phyloP scores from a whole-genome alignment of 2,888 invertebrate species.

The Acrobasis suavella region DNA sequence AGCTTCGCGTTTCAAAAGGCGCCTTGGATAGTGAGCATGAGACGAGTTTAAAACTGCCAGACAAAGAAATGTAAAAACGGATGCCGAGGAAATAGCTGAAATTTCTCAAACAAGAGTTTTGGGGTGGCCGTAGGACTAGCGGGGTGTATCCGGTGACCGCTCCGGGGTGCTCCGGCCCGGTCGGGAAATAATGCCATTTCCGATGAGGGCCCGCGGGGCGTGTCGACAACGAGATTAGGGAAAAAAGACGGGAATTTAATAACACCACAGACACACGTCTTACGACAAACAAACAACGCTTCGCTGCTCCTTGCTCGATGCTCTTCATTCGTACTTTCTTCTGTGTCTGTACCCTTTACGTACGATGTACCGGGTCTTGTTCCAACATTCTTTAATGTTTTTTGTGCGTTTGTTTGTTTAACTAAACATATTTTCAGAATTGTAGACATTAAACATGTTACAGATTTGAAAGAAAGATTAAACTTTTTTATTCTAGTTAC shows the following conservation, averaged over 20 bases:
- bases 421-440: too few species aligned
- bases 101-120: conserved; percentile 55
- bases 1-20: conserved; percentile 11
- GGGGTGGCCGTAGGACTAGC: conserved; percentile 38
- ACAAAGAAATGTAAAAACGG: conserved; percentile 48
- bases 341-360: conserved; percentile 22
- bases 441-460: too few species aligned
- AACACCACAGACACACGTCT: conserved; percentile 66
- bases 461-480: too few species aligned
- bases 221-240: conserved; percentile 70
- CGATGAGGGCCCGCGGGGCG: conserved; percentile 72
- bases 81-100: conserved; percentile 53
- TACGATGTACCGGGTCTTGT: background rate
- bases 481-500: too few species aligned
- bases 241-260: conserved; percentile 72
- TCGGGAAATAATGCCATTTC: conserved; percentile 76
- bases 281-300: conserved; percentile 48
- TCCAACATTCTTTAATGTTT: background rate
- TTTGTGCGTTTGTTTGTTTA: background rate
- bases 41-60: conserved; percentile 26
- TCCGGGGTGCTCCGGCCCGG: conserved; percentile 45
- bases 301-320: conserved; percentile 9
- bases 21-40: conserved; percentile 11
- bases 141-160: conserved; percentile 69
- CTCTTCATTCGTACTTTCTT: conserved; percentile 23